A percentile compares a stretch with the other conserved stretches of the same genome.
Conservation (phyloP, 2,113 vertebrate species). For the Chaetodon trifascialis region DNA sequence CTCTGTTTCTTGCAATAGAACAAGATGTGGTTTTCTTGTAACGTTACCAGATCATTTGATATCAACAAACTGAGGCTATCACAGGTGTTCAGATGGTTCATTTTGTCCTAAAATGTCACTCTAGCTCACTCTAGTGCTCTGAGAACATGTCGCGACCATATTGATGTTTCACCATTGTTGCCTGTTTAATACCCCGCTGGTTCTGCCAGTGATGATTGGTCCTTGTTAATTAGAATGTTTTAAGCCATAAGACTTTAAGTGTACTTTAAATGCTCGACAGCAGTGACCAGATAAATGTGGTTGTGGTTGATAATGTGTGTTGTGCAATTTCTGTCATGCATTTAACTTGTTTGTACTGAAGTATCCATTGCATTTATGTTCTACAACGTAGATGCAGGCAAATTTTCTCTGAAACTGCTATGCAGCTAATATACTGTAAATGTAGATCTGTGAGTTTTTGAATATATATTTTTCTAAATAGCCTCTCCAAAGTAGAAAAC, state of each 20-base stretch:
- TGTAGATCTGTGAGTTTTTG: conserved; percentile 77
- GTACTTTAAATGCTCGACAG: conserved; percentile 57
- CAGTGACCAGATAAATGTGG: conserved; percentile 52
- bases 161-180: conserved; percentile 42
- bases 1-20: conserved; percentile 48
- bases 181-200: conserved; percentile 44
- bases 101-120: conserved; percentile 22
- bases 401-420: conserved; percentile 88
- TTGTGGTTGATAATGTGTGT: conserved; percentile 51
- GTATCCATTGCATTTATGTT: conserved; percentile 75
- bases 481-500: conserved; percentile 67
- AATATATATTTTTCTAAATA: conserved; percentile 78
- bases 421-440: conserved; percentile 86
- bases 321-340: conserved; percentile 66
- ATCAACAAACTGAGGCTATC: conserved; percentile 16
- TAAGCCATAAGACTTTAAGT: conserved; percentile 67
- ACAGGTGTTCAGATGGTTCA: not conserved
- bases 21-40: conserved; percentile 41
- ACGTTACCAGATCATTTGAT: conserved; percentile 20
- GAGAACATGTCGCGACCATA: conserved; percentile 44
- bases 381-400: conserved; percentile 68
- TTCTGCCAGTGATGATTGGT: conserved; percentile 3
- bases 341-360: conserved; percentile 73
- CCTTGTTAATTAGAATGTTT: conserved; percentile 58
- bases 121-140: conserved; percentile 66